Base-by-base conservation (phyloP, 92 coral and sea anemone species). In the Scolanthus callimorphus region DNA sequence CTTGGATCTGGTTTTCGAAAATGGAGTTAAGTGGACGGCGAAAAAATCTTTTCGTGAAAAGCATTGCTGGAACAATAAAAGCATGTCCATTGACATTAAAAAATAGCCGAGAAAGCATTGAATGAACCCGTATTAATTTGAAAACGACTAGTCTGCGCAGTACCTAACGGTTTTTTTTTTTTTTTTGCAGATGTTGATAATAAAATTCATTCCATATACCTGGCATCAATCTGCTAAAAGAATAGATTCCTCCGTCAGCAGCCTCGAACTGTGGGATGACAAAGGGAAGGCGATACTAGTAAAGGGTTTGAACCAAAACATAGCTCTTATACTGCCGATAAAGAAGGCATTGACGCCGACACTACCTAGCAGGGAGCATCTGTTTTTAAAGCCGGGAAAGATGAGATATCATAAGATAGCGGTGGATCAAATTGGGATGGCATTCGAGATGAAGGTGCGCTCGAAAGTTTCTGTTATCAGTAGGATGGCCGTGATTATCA, bases 121-220 rank as follows among this genome's bases (percentile, higher is more conserved):
- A n/a, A n/a, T n/a, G n/a, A n/a, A n/a, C n/a, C n/a, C n/a, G n/a
- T n/a, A 34, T 34, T 15, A 34, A 6, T 6, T 34, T 34, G 43
- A 34, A 34, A 6, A 15, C 15, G 43, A 6, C 6, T 34, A 6
- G 15, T 34, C 43, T 6, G 43, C 43, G 6, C 15, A 34, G 15
- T 6, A 34, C 15, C 15, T 34, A 34, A 34, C 43, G 6, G 43
- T 6, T 6, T 6, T 34, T 19, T 4, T n/a, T n/a, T 57, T 29
- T 22, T 9, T 55, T 12, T 2, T 11, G 6, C 57, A 86, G 95
- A 55, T 86, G 79, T 55, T 73, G 2, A 29, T 27, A 12, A 77
- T 73, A 21, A 3, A 17, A 6, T 87, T 82, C 51, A 87, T 73
- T 39, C 96, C 90, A 0, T 77, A 77, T 44, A 87, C 96, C 3